These are phyloP conservation scores for Mactromeris polynyma DNA, from an alignment of 2,888 invertebrate species.

Conservation along the genomic window DNA sequence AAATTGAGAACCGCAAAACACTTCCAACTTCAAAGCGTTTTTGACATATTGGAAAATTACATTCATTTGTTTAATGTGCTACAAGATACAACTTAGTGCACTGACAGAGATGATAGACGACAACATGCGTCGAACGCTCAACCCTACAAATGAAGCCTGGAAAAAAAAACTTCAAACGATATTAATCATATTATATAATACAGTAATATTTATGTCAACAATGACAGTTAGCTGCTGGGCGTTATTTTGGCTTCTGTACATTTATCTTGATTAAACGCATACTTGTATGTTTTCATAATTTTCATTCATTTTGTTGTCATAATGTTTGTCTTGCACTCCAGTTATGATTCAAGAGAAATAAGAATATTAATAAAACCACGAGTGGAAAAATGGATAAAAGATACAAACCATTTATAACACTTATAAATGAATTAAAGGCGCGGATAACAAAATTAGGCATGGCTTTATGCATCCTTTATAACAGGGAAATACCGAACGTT, in stretches of 20 bases:
- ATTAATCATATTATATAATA: neutral
- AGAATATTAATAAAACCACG: neutral
- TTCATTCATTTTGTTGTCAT: conserved; percentile 14
- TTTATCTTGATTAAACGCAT: conserved; percentile 1
- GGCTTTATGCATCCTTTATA: neutral
- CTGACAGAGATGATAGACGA: neutral
- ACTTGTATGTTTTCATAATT: conserved; percentile 6
- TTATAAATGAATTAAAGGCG: neutral
- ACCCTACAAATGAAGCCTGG: neutral
- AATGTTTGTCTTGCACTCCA: neutral
- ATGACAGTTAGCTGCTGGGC: neutral
- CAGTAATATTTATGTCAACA: conserved; percentile 7
- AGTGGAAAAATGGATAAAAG: neutral
- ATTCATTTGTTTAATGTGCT: neutral
- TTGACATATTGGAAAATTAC: conserved; percentile 5
- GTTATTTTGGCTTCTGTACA: neutral
- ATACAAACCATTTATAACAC: neutral
- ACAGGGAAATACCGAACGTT: neutral
- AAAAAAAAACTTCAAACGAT: conserved; percentile 1
- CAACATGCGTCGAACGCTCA: neutral
- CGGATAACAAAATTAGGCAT: neutral
- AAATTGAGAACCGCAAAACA: neutral
- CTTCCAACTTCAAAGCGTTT: neutral
- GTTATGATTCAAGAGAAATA: neutral
- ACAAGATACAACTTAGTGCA: neutral